phyloP scores from a whole-genome alignment of 1,140 invertebrate genomes.

The Pachypeltis micranthus region DNA sequence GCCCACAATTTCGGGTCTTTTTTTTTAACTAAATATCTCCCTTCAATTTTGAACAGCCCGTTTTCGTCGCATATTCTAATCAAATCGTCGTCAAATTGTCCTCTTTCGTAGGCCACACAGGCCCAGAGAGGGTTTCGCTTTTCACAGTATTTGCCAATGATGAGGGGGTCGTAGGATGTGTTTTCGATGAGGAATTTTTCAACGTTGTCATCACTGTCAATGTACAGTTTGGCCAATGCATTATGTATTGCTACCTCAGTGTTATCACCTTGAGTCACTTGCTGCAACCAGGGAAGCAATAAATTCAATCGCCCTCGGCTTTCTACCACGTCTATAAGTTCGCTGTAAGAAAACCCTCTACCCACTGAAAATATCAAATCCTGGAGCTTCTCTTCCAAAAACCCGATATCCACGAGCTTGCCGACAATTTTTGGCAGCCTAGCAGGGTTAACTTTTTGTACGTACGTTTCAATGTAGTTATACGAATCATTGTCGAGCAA shows the following conservation, averaged over 20 bases:
- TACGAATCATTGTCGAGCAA: slow-evolving; percentile 94
- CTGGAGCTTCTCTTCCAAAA: slow-evolving; percentile 97
- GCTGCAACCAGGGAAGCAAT: slow-evolving; percentile 91
- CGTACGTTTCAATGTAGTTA: slow-evolving; percentile 99
- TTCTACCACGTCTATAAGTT: slow-evolving; percentile 95
- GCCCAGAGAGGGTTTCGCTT: slow-evolving; percentile 97
- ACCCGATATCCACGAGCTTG: slow-evolving; percentile 93
- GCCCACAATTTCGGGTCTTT: slow-evolving; percentile 94
- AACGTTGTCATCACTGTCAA: slow-evolving; percentile 98
- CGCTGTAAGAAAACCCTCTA: slow-evolving; percentile 96
- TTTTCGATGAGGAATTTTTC: slow-evolving; percentile 92
- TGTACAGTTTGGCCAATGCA: slow-evolving; percentile 98
- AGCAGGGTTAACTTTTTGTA: slow-evolving; percentile 97
- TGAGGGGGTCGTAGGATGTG: slow-evolving; percentile 85
- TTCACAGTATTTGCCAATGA: slow-evolving; percentile 97
- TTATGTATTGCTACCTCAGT: slow-evolving; percentile 91
- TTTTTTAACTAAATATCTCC: slow-evolving; percentile 85
- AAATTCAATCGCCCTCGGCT: slow-evolving; percentile 93
- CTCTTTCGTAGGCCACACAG: slow-evolving; percentile 95
- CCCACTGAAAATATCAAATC: slow-evolving; percentile 93
- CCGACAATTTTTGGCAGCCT: slow-evolving; percentile 96
- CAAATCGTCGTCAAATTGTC: slow-evolving; percentile 90
- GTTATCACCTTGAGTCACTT: slow-evolving; percentile 87
- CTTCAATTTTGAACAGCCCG: slow-evolving; percentile 94
- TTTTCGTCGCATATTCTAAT: slow-evolving; percentile 98